Evolutionary conservation across 2,888 invertebrate species (phyloP), one percentile per base, ranked within the genome.

Genomic region (Eledona agricola): DNA sequence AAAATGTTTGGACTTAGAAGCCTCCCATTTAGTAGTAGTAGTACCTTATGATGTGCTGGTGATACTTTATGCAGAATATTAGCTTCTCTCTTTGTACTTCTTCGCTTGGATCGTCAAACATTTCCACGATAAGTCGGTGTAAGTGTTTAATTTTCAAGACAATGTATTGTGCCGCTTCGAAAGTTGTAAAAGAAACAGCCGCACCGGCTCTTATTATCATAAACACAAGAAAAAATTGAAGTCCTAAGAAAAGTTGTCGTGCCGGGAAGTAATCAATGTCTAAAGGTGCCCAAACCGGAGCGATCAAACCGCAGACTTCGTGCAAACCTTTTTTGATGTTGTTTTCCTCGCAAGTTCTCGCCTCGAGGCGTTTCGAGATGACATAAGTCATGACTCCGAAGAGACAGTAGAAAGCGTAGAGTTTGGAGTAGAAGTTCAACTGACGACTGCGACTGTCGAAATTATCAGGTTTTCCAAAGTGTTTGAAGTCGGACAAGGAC

Each of bases 1-100:
- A 2, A 9, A 25, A 25, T 4, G 11, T 23, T n/a, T n/a, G n/a
- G n/a, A n/a, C n/a, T n/a, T n/a, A n/a, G n/a, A n/a, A n/a, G n/a
- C n/a, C n/a, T n/a, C n/a, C n/a, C n/a, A n/a, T n/a, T n/a, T 6
- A 4, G 6, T 19, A 5, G 6, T 6, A 19, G 4, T 5, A n/a
- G 6, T 22, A 59, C 59, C 45, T 32, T 13, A 52, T 16, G 23
- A 57, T 59, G 6, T 46, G 25, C 9, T 35, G 51, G 13, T 59
- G 59, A 29, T 57, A 59, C 12, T 25, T 29, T 4, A 55, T 17
- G 13, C 59, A 59, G 23, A 38, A 34, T 4, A 34, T 16, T 4
- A 59, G 23, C 7, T 40, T 17, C 7, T 15, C 20, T 6, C 26
- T 46, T n/a, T 28, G 19, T 1, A 34, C 23, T 6, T 25, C 22